Percentiles rank a stretch among this genome's conserved stretches.
Evolutionary conservation across 2,113 vertebrate species (phyloP).

Genomic region (Okapia johnstoni): DNA sequence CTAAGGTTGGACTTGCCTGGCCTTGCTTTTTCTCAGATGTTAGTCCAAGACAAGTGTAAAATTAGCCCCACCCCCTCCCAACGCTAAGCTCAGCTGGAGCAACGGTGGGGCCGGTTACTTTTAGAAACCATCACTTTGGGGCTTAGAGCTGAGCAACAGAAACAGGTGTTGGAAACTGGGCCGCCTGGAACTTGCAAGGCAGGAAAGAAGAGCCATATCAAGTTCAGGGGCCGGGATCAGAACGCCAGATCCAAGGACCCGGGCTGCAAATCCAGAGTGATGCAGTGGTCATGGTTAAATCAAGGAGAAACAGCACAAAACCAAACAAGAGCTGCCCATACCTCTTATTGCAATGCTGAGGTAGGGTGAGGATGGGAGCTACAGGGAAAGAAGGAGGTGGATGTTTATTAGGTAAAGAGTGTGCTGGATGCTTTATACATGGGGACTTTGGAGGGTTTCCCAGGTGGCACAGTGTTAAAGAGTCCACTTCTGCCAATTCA

Average conservation of each 20-base stretch:
- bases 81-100: not conserved
- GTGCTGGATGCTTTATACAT: not conserved
- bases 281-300: not conserved
- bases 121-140: conserved; percentile 22
- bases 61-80: conserved; percentile 1
- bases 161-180: conserved; percentile 65
- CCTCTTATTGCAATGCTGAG: not conserved
- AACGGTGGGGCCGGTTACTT: not conserved
- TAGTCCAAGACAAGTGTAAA: conserved; percentile 57
- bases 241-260: not conserved
- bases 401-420: not conserved
- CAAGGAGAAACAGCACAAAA: not conserved
- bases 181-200: not conserved
- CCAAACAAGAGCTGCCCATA: not conserved
- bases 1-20: not conserved
- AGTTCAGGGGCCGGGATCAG: conserved; percentile 16
- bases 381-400: not conserved
- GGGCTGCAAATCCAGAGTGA: not conserved
- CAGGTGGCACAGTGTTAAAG: not conserved
- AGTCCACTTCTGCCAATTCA: not conserved
- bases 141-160: conserved; percentile 14
- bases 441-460: not conserved
- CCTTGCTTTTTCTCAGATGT: conserved; percentile 30
- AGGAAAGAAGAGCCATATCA: not conserved
- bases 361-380: accelerated